phyloP scores from a whole-genome alignment of 64 coral and sea anemone species.

The Porites lutea region DNA sequence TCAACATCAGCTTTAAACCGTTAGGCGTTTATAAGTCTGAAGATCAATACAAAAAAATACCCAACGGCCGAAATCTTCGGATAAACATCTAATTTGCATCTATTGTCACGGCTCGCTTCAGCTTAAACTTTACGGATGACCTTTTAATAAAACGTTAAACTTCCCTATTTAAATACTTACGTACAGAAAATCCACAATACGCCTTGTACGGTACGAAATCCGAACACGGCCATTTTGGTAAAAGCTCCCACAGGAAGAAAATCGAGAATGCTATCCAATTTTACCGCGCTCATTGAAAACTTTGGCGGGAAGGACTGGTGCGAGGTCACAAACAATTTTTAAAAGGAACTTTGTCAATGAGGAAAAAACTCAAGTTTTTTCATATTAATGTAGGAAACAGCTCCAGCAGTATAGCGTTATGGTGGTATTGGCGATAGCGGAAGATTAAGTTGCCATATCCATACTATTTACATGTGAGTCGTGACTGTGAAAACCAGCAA shows the following conservation, averaged over 20 bases:
- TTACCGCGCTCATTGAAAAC: neutral
- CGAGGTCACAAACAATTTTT: neutral
- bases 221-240: neutral
- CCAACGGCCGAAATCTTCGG: too few relatives aligned
- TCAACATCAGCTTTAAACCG: neutral
- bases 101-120: conserved; percentile 7
- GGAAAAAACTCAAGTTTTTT: too few relatives aligned
- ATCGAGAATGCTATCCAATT: neutral
- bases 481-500: too few relatives aligned
- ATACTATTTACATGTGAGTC: too few relatives aligned
- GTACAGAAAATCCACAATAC: neutral
- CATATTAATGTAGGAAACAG: too few relatives aligned
- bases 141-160: neutral
- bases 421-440: too few relatives aligned
- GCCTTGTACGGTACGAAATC: neutral
- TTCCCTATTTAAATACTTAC: neutral
- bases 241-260: neutral
- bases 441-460: too few relatives aligned
- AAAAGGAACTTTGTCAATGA: too few relatives aligned
- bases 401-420: too few relatives aligned
- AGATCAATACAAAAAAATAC: neutral
- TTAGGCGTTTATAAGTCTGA: neutral
- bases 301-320: conserved; percentile 30
- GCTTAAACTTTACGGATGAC: too few relatives aligned
- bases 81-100: neutral